These are phyloP conservation scores for Lutjanus campechanus DNA, from an alignment of 2,797 vertebrate genomes.

Conservation along the genomic window DNA sequence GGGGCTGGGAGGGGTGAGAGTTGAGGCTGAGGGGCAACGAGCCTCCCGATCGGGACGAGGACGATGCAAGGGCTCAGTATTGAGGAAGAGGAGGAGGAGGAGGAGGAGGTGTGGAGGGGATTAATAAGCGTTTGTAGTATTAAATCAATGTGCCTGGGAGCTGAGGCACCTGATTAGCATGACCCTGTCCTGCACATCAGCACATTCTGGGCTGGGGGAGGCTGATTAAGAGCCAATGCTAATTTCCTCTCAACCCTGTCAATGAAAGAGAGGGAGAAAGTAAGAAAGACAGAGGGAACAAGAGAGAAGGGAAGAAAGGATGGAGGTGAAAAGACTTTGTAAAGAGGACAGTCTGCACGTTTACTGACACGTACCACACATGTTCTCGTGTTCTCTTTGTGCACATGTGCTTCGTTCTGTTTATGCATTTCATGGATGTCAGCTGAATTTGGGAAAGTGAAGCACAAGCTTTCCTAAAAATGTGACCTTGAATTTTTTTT, in stretches of 20 bases:
- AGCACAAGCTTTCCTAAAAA: background rate
- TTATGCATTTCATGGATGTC: background rate
- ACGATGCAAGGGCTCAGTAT: conserved; percentile 64
- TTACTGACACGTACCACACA: conserved; percentile 17
- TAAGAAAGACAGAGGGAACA: conserved; percentile 56
- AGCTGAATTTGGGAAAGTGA: background rate
- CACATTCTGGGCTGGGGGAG: conserved; percentile 83
- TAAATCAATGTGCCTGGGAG: conserved; percentile 84
- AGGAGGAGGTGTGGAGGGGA: conserved; percentile 65
- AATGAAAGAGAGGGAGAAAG: conserved; percentile 67
- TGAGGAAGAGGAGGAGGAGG: conserved; percentile 38
- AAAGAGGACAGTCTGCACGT: conserved; percentile 29
- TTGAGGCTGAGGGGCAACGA: conserved; percentile 21
- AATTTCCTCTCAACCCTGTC: conserved; percentile 82
- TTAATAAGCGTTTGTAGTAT: conserved; percentile 85
- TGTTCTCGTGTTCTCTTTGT: background rate
- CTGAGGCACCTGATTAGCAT: conserved; percentile 84
- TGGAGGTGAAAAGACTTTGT: conserved; percentile 45
- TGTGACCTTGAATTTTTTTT: background rate
- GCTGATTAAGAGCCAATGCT: conserved; percentile 85
- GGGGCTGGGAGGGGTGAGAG: background rate
- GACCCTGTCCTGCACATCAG: conserved; percentile 85
- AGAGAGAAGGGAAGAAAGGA: conserved; percentile 21
- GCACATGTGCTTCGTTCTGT: background rate
- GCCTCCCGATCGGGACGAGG: conserved; percentile 47